A percentile compares a stretch with the other conserved stretches of the same genome.
phyloP scores from a whole-genome alignment of 1,140 invertebrate genomes.

The Bombus difficillimus region DNA sequence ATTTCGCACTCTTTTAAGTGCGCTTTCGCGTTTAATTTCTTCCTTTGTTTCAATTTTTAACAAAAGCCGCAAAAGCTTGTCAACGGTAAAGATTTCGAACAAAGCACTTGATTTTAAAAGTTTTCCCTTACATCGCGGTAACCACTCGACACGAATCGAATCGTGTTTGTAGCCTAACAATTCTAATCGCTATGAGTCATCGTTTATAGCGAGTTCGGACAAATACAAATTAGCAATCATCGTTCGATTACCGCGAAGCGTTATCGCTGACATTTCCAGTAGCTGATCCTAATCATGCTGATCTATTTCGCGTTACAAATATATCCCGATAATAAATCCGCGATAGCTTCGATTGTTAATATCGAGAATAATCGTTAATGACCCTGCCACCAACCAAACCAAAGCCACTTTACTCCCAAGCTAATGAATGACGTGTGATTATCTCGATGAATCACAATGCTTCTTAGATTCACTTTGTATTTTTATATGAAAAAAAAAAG shows the following conservation, averaged over 20 bases:
- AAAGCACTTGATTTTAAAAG: not conserved
- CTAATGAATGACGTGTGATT: not conserved
- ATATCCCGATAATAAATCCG: not conserved
- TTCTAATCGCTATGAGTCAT: not conserved
- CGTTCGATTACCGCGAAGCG: not conserved
- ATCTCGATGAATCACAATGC: not conserved
- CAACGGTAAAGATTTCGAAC: not conserved
- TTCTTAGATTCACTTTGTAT: too few relatives aligned
- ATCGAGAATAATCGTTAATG: constrained; percentile 28
- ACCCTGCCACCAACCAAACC: too few relatives aligned
- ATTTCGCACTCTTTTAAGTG: not conserved
- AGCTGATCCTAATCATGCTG: constrained; percentile 1
- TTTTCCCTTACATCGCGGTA: too few relatives aligned
- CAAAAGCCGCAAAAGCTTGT: not conserved
- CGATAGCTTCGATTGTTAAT: not conserved
- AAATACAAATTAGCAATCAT: not conserved
- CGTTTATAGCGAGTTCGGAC: too few relatives aligned
- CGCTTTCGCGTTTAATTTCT: not conserved
- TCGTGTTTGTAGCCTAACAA: not conserved
- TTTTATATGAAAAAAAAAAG: fast-evolving
- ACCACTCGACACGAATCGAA: not conserved
- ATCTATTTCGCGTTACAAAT: not conserved
- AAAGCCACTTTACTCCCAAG: not conserved
- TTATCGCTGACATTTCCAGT: not conserved
- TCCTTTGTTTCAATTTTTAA: too few relatives aligned